These are phyloP conservation scores for Isoperla grammatica DNA, from an alignment of 2,888 invertebrate species.

Conservation along the genomic window DNA sequence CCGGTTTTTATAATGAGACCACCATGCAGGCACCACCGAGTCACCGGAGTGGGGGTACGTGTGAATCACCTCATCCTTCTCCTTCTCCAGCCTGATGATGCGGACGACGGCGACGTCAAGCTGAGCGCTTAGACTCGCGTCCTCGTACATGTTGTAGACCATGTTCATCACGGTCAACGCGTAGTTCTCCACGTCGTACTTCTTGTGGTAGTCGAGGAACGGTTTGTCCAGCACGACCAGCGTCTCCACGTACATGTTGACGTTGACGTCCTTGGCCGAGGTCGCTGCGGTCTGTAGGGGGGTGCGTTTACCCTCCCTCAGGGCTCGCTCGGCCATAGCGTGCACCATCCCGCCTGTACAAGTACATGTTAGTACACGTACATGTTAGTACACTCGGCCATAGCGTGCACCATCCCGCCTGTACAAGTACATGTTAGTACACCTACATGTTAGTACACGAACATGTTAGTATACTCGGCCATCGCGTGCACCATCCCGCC, in stretches of 20 bases:
- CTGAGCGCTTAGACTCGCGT: conserved; percentile 46
- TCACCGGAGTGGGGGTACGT: too few species aligned
- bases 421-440: too few species aligned
- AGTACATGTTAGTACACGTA: too few species aligned
- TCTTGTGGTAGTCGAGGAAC: conserved; percentile 48
- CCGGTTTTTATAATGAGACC: too few species aligned
- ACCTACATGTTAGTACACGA: too few species aligned
- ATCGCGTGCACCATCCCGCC: neutral
- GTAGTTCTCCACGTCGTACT: conserved; percentile 51
- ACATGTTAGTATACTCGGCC: too few species aligned
- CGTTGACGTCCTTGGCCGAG: neutral
- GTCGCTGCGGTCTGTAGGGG: neutral
- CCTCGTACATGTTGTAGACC: conserved; percentile 41
- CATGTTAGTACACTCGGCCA: neutral
- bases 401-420: neutral
- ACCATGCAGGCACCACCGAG: too few species aligned
- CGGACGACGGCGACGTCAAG: conserved; percentile 52
- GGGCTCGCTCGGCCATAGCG: neutral
- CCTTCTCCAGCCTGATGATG: conserved; percentile 46
- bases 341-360: neutral
- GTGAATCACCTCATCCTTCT: conserved; percentile 45
- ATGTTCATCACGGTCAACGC: conserved; percentile 53
- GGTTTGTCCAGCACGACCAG: conserved; percentile 50
- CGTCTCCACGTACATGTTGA: conserved; percentile 42
- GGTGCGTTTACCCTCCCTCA: neutral